Evolutionary conservation across 2,797 vertebrate species (phyloP).

Genomic region (Rhyacichthys aspro): DNA sequence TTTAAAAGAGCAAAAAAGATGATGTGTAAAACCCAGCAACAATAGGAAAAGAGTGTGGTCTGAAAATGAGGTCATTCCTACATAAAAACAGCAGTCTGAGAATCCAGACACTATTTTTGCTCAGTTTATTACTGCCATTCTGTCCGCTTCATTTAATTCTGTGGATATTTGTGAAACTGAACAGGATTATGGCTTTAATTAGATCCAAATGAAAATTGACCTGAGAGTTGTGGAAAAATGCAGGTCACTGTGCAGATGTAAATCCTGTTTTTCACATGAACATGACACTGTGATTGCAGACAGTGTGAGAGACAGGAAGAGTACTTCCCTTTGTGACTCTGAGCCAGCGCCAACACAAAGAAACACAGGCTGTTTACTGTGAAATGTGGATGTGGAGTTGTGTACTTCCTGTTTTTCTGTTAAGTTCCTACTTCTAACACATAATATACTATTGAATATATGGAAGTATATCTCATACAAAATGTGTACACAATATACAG

Average conservation of each 20-base stretch:
- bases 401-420: not conserved
- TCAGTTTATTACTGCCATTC: not conserved
- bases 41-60: not conserved
- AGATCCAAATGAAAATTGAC: constrained; percentile 7
- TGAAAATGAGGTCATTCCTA: not conserved
- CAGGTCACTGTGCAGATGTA: not conserved
- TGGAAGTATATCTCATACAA: too few relatives aligned
- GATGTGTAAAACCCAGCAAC: too few relatives aligned
- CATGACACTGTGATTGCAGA: not conserved
- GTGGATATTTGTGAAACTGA: too few relatives aligned
- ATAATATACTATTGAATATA: not conserved
- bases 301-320: not conserved
- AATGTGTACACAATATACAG: too few relatives aligned
- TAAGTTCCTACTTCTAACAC: not conserved
- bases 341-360: too few relatives aligned
- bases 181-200: constrained; percentile 14
- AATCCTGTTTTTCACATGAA: not conserved
- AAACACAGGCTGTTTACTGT: too few relatives aligned
- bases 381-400: too few relatives aligned
- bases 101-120: not conserved
- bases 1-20: too few relatives aligned
- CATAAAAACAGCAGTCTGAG: not conserved
- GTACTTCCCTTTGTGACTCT: not conserved
- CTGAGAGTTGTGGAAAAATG: not conserved
- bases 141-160: not conserved